Conservation (phyloP, 2,797 vertebrate genomes). For the Huso huso region DNA sequence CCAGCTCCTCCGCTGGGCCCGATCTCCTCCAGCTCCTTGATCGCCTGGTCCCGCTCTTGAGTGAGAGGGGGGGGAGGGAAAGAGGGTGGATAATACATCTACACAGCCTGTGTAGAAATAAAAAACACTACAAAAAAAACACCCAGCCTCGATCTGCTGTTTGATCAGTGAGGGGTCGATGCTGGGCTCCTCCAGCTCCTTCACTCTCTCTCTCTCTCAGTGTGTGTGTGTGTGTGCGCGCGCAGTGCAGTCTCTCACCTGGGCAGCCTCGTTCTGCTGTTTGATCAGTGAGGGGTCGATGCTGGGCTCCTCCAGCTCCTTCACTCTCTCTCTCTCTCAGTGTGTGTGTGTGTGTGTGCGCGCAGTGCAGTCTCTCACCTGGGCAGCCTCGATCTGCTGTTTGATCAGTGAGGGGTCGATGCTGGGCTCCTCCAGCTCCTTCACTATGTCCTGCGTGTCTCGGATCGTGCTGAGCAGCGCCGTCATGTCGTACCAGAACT, state of each 20-base stretch:
- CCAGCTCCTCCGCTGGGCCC: constrained; percentile 96
- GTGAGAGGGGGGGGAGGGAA: not conserved
- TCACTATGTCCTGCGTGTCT: constrained; percentile 92
- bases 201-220: no score
- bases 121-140: no score
- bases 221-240: not conserved
- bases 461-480: constrained; percentile 86
- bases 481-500: constrained; percentile 96
- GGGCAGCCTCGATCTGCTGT: constrained; percentile 93
- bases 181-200: no score
- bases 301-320: no score
- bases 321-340: not conserved
- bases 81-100: not conserved
- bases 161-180: no score
- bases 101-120: no score
- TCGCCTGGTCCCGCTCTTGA: no score
- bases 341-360: no score
- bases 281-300: no score
- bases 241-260: constrained; percentile 18
- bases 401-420: constrained; percentile 98
- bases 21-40: no score
- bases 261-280: not conserved
- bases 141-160: no score
- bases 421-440: constrained; percentile 90
- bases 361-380: constrained; percentile 54